Evolutionary conservation across 1,140 invertebrate genomes (phyloP).

Genomic region (Galendromus occidentalis): DNA sequence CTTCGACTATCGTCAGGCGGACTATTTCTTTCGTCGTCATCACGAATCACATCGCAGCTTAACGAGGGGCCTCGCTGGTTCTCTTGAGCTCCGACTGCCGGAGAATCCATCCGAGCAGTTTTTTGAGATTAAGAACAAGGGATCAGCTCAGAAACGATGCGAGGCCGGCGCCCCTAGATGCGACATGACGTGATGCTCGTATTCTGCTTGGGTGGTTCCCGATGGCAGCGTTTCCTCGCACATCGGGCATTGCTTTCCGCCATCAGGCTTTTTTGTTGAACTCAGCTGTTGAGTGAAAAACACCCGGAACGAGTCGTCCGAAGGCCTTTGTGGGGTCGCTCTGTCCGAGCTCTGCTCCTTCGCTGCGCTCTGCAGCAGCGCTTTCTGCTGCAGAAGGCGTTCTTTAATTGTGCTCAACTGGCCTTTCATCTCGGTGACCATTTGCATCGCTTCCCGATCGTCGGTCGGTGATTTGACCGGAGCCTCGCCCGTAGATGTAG

Average conservation of each 20-base stretch:
- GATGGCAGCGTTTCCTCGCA: neutral
- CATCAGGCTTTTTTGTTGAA: neutral
- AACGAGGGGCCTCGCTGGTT: too few species aligned
- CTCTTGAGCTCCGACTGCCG: too few species aligned
- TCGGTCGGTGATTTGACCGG: neutral
- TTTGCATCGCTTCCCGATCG: neutral
- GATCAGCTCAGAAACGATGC: neutral
- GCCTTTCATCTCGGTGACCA: neutral
- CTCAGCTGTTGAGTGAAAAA: conserved; percentile 10
- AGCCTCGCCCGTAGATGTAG: neutral
- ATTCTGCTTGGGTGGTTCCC: conserved; percentile 5
- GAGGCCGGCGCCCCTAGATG: neutral
- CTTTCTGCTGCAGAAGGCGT: conserved; percentile 5
- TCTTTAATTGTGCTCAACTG: neutral
- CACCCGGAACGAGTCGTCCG: neutral
- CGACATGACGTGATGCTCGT: conserved; percentile 6
- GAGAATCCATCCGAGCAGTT: too few species aligned
- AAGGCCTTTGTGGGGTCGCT: neutral
- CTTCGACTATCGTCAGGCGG: too few species aligned
- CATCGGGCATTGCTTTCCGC: conserved; percentile 1
- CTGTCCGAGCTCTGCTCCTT: neutral
- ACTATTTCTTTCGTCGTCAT: too few species aligned
- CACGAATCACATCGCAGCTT: too few species aligned
- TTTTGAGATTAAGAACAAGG: too few species aligned
- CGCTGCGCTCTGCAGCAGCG: neutral